Percentiles rank a stretch among this genome's conserved stretches.
These are phyloP conservation scores for Drosophila pullipes DNA, from an alignment of 2,888 invertebrate genomes.

Conservation along the genomic window DNA sequence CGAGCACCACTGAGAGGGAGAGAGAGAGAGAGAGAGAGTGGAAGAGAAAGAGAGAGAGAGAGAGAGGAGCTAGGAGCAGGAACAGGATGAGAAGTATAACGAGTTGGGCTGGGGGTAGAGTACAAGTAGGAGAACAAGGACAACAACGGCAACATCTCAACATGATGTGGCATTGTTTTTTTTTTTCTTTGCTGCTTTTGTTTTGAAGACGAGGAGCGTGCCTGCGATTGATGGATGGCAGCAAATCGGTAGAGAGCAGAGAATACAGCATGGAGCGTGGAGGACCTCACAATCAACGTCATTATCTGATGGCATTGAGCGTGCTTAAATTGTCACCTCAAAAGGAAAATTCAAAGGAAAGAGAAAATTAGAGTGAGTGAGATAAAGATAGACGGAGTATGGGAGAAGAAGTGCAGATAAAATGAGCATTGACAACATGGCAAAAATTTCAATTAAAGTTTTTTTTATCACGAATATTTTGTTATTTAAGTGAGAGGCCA, in stretches of 20 bases:
- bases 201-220: slow-evolving; percentile 28
- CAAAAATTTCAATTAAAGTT: slow-evolving; percentile 58
- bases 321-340: slow-evolving; percentile 73
- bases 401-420: slow-evolving; percentile 2
- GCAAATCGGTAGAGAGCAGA: slow-evolving; percentile 28
- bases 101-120: slow-evolving; percentile 5
- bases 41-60: neutral
- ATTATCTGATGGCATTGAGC: slow-evolving; percentile 64
- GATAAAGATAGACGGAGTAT: neutral
- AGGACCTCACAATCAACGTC: slow-evolving; percentile 66
- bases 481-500: slow-evolving; percentile 17
- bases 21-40: neutral
- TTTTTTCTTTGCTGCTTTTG: slow-evolving; percentile 34
- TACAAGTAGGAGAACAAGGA: slow-evolving; percentile 4
- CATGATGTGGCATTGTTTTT: slow-evolving; percentile 56
- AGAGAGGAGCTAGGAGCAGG: neutral
- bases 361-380: neutral
- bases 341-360: slow-evolving; percentile 15
- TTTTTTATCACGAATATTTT: slow-evolving; percentile 34
- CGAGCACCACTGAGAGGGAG: neutral
- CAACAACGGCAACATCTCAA: slow-evolving; percentile 64
- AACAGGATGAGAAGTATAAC: slow-evolving; percentile 4
- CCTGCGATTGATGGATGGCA: slow-evolving; percentile 72
- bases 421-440: slow-evolving; percentile 17
- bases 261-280: slow-evolving; percentile 5